Conservation (phyloP, 1,140 invertebrate genomes). For the Babylonia areolata region DNA sequence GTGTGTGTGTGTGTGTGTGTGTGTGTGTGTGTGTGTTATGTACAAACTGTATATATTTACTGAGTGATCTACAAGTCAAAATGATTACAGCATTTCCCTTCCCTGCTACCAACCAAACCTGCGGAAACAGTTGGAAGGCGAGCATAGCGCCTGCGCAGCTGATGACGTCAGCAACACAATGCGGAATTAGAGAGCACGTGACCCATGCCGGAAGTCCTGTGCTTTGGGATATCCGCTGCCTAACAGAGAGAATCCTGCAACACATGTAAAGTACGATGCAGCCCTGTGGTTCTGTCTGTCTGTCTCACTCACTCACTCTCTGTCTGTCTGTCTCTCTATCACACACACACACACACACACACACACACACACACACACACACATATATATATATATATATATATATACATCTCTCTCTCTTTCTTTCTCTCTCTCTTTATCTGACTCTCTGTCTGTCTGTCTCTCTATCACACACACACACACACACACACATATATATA, state of each 20-base stretch:
- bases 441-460: not conserved
- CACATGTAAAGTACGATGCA: too few relatives aligned
- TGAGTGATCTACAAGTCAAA: too few relatives aligned
- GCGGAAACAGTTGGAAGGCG: not conserved
- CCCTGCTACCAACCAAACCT: not conserved
- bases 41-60: too few relatives aligned
- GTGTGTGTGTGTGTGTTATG: too few relatives aligned
- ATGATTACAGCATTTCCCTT: too few relatives aligned
- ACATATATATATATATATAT: not conserved
- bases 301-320: not conserved
- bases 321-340: not conserved
- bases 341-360: too few relatives aligned
- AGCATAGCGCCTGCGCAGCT: conserved; percentile 23
- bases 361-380: not conserved
- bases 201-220: not conserved
- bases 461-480: too few relatives aligned
- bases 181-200: conserved; percentile 16
- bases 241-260: not conserved
- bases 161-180: conserved; percentile 25
- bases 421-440: not conserved
- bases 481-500: too few relatives aligned
- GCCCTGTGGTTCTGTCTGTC: not conserved
- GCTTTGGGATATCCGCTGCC: not conserved
- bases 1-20: too few relatives aligned
- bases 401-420: too few relatives aligned